Evolutionary conservation across 2,797 vertebrate species (phyloP).

Genomic region (Clarias pachynema): DNA sequence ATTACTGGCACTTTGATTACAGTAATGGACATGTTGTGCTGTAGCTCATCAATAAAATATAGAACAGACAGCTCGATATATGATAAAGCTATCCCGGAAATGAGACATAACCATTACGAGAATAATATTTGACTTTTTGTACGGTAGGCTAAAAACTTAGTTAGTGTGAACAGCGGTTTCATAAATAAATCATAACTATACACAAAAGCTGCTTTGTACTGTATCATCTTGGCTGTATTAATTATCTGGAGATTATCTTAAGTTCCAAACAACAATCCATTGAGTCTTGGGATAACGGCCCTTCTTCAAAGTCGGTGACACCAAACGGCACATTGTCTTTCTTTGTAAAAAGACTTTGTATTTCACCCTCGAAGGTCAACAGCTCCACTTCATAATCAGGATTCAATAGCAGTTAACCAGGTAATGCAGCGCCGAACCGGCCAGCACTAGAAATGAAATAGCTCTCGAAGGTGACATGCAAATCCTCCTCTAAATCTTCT

Average conservation of each 20-base stretch:
- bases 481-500: conserved; percentile 24
- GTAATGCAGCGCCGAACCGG: not conserved
- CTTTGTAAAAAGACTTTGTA: conserved; percentile 7
- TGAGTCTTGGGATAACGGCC: not conserved
- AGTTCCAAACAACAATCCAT: not conserved
- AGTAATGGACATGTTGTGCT: conserved; percentile 31
- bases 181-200: not conserved
- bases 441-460: conserved; percentile 22
- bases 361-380: conserved; percentile 42
- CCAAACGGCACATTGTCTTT: not conserved
- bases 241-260: not conserved
- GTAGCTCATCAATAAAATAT: conserved; percentile 30
- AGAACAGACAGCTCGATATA: conserved; percentile 16
- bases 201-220: not conserved
- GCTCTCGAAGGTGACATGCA: conserved; percentile 34
- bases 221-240: not conserved
- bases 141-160: no score
- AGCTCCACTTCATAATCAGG: conserved; percentile 17
- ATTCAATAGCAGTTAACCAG: conserved; percentile 34
- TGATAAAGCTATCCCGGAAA: conserved; percentile 15
- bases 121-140: not conserved
- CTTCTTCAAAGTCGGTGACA: not conserved
- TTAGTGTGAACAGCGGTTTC: not conserved
- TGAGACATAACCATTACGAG: not conserved
- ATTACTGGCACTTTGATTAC: conserved; percentile 28